A percentile compares a stretch with the other conserved stretches of the same genome.
These are phyloP conservation scores for Liparis tanakae DNA, from an alignment of 2,797 vertebrate species.

Conservation along the genomic window DNA sequence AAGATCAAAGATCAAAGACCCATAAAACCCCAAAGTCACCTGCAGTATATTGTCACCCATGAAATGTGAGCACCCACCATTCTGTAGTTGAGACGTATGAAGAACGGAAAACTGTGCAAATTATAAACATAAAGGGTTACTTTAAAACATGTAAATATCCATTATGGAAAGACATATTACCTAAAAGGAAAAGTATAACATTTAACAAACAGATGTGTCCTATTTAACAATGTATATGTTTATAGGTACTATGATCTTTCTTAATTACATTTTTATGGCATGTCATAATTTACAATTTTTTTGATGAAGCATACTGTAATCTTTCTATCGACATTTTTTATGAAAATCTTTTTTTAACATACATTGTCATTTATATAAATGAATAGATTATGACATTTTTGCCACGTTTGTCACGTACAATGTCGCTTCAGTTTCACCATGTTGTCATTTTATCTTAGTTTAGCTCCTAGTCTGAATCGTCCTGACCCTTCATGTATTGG, in stretches of 20 bases:
- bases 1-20: conserved; percentile 5
- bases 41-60: conserved; percentile 1
- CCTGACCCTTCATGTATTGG: not conserved
- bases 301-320: not conserved
- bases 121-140: not conserved
- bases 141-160: not conserved
- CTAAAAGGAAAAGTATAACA: not conserved
- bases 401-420: not conserved
- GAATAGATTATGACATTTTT: not conserved
- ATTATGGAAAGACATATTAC: not conserved
- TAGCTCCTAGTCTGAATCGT: not conserved
- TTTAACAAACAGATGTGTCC: not conserved
- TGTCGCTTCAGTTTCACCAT: not conserved
- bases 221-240: not conserved
- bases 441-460: not conserved
- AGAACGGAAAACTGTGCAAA: not conserved
- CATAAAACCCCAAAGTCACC: not conserved
- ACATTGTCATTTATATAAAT: not conserved
- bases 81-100: not conserved
- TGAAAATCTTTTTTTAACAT: not conserved
- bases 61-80: not conserved
- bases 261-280: not conserved
- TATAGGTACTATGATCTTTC: not conserved
- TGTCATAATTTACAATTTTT: not conserved
- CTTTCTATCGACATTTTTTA: not conserved